phyloP scores from a whole-genome alignment of 2,888 invertebrate species.

The Drosophila villosipedis region DNA sequence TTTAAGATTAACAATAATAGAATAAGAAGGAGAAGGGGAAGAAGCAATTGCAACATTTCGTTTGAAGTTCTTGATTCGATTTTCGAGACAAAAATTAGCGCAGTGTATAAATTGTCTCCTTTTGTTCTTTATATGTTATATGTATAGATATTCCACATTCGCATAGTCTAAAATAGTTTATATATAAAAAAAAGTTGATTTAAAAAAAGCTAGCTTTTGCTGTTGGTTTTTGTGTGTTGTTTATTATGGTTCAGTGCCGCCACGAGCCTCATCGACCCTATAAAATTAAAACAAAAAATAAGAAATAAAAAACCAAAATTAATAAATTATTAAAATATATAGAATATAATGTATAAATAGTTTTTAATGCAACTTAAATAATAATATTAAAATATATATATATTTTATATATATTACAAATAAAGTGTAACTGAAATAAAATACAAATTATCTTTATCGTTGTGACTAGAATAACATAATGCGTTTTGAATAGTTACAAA shows the following conservation, averaged over 20 bases:
- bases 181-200: slow-evolving; percentile 39
- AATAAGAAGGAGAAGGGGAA: slow-evolving; percentile 29
- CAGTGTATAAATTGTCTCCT: slow-evolving; percentile 28
- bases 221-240: slow-evolving; percentile 38
- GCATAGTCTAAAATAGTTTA: slow-evolving; percentile 19
- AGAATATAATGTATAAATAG: slow-evolving; percentile 13
- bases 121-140: slow-evolving; percentile 11
- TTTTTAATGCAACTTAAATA: neutral
- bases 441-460: neutral
- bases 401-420: neutral
- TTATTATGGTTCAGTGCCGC: slow-evolving; percentile 84
- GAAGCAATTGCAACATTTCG: slow-evolving; percentile 43
- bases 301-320: slow-evolving; percentile 28
- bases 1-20: slow-evolving; percentile 31
- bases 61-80: slow-evolving; percentile 10
- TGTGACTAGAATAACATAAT: neutral
- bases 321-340: slow-evolving; percentile 19
- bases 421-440: neutral
- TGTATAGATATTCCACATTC: slow-evolving; percentile 17
- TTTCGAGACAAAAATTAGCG: slow-evolving; percentile 33
- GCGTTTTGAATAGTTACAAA: neutral
- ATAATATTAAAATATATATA: neutral
- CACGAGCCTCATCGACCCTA: slow-evolving; percentile 78
- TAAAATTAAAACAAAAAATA: slow-evolving; percentile 47
- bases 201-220: slow-evolving; percentile 61